Evolutionary conservation across 2,888 invertebrate genomes (phyloP).

Genomic region (Phania funesta): DNA sequence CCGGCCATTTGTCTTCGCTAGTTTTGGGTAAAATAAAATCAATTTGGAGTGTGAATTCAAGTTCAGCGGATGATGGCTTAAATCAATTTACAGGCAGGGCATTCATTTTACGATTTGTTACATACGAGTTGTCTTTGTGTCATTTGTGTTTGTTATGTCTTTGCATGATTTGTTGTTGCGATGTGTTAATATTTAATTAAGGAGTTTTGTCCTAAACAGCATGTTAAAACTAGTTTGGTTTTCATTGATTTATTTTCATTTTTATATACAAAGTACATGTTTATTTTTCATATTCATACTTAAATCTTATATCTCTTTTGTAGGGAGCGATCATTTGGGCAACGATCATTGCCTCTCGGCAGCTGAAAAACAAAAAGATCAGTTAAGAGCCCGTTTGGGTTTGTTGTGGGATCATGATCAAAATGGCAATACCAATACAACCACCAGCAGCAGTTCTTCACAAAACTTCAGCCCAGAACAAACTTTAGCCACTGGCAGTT

Average conservation of each 20-base stretch:
- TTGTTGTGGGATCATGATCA: conserved; percentile 74
- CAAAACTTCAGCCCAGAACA: conserved; percentile 78
- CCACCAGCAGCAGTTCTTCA: conserved; percentile 73
- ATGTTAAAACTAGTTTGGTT: conserved; percentile 16
- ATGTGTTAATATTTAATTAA: conserved; percentile 35
- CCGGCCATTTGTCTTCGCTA: conserved; percentile 80
- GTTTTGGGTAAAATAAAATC: conserved; percentile 94
- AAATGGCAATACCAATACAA: conserved; percentile 69
- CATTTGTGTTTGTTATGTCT: conserved; percentile 51
- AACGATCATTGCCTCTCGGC: conserved; percentile 70
- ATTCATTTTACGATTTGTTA: conserved; percentile 41
- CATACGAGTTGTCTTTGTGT: conserved; percentile 14
- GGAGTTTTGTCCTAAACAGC: conserved; percentile 17
- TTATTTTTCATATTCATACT: not conserved
- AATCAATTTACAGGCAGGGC: conserved; percentile 90
- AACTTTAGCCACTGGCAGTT: conserved; percentile 73
- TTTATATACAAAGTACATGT: not conserved
- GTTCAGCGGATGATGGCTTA: conserved; percentile 87
- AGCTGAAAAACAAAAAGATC: conserved; percentile 77
- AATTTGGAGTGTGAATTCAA: conserved; percentile 90
- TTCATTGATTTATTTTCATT: not conserved
- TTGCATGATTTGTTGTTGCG: conserved; percentile 56
- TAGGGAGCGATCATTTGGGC: conserved; percentile 74
- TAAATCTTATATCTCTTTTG: conserved; percentile 17
- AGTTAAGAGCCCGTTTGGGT: conserved; percentile 77